Conservation (phyloP, 37 sponge, comb jelly and placozoan species). For the Beroe ovata region DNA sequence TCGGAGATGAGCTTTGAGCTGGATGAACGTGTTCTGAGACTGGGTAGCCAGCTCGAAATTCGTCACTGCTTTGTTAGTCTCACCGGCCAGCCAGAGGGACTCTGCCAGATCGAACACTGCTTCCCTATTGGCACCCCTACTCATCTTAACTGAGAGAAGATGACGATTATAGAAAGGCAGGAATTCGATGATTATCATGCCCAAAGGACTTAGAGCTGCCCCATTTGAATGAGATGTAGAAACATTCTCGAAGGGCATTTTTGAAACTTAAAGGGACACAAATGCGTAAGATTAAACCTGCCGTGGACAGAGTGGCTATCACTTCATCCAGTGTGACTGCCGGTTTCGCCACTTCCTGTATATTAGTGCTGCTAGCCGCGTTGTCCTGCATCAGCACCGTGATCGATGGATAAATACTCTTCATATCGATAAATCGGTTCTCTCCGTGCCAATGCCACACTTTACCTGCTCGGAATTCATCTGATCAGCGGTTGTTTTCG, state of each 20-base stretch:
- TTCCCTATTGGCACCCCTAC: conserved; percentile 54
- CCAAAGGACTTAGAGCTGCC: too few species aligned
- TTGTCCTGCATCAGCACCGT: too few species aligned
- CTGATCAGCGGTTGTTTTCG: not conserved
- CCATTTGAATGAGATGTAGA: too few species aligned
- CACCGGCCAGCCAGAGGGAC: conserved; percentile 31
- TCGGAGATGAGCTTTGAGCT: conserved; percentile 37
- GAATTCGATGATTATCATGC: too few species aligned
- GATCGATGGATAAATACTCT: too few species aligned
- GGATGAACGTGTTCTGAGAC: conserved; percentile 37
- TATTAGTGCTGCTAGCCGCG: too few species aligned
- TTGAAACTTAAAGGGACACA: too few species aligned
- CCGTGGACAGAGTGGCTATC: conserved; percentile 18
- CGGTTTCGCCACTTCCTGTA: not conserved
- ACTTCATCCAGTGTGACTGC: conserved; percentile 18
- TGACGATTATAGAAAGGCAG: too few species aligned
- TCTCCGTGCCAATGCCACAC: too few species aligned
- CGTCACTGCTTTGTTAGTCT: conserved; percentile 39
- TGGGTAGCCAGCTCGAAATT: conserved; percentile 55
- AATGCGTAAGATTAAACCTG: not conserved
- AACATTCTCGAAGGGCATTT: too few species aligned
- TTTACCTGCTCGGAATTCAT: too few species aligned
- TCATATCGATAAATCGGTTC: too few species aligned
- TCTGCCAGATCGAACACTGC: conserved; percentile 61
- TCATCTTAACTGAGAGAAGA: conserved; percentile 49